Conservation (phyloP, 2,113 vertebrate genomes). For the Sapajus apella region DNA sequence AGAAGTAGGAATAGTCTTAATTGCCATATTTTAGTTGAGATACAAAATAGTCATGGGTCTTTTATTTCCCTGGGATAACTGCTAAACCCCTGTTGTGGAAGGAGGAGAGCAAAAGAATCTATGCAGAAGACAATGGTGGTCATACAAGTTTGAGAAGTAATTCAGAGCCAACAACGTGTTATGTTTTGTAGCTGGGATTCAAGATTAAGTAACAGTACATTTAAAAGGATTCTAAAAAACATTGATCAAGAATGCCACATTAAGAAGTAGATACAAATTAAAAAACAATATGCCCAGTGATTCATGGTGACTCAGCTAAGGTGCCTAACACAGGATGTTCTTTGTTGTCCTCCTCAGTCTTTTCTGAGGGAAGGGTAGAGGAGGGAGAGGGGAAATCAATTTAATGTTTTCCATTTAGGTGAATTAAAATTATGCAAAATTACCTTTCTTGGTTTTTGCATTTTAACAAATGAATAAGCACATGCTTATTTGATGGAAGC, state of each 20-base stretch:
- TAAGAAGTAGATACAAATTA: constrained; percentile 45
- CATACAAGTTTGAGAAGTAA: background rate
- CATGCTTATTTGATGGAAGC: background rate
- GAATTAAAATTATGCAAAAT: constrained; percentile 65
- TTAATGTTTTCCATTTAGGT: constrained; percentile 72
- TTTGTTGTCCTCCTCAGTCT: background rate
- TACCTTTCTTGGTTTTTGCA: constrained; percentile 52
- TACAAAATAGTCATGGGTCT: background rate
- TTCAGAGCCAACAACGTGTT: background rate
- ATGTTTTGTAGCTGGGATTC: background rate
- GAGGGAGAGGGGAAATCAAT: constrained; percentile 22
- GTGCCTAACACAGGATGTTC: constrained; percentile 29
- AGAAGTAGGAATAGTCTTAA: background rate
- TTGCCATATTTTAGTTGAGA: background rate
- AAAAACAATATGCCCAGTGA: constrained; percentile 9
- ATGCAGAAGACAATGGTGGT: background rate
- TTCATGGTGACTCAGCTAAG: constrained; percentile 41
- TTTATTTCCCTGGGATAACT: constrained; percentile 9
- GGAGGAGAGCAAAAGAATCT: background rate
- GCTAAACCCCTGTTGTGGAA: background rate
- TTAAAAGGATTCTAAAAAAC: constrained; percentile 6
- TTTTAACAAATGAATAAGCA: constrained; percentile 47
- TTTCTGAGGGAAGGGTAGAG: background rate
- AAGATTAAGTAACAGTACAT: background rate
- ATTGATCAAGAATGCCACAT: background rate